Percentiles rank a stretch among this genome's conserved stretches.
Evolutionary conservation across 2,113 vertebrate genomes (phyloP).

Genomic region (Anoura caudifer): DNA sequence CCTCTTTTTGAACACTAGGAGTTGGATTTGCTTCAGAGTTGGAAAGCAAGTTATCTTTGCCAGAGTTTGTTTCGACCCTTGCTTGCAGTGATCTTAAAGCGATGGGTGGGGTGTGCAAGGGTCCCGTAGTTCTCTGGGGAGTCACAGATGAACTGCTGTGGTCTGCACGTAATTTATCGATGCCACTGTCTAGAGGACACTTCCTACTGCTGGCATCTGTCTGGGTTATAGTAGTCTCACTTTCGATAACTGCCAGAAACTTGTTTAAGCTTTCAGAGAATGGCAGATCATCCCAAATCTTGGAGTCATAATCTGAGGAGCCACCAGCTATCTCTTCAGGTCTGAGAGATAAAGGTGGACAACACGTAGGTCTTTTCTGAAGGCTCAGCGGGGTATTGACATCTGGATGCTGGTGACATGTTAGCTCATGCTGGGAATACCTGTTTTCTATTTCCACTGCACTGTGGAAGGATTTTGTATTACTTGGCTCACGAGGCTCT

Average conservation of each 20-base stretch:
- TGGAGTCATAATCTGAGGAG: slow-evolving; percentile 9
- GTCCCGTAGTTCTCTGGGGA: background rate
- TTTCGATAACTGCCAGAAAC: slow-evolving; percentile 80
- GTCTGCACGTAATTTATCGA: background rate
- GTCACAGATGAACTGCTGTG: background rate
- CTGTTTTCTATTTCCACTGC: slow-evolving; percentile 34
- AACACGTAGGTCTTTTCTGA: background rate
- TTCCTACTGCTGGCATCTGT: background rate
- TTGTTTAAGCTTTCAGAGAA: slow-evolving; percentile 84
- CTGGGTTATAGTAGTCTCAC: background rate
- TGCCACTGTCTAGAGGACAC: background rate
- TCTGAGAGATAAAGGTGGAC: background rate
- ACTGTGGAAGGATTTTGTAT: slow-evolving; percentile 22
- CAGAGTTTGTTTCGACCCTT: background rate
- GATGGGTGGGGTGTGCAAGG: fast-evolving
- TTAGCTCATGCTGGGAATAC: slow-evolving; percentile 5
- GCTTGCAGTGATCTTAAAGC: background rate
- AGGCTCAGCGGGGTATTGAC: background rate
- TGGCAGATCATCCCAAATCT: slow-evolving; percentile 82
- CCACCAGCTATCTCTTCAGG: background rate
- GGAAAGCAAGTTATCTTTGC: slow-evolving; percentile 24
- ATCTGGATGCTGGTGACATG: slow-evolving; percentile 14
- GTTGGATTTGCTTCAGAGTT: slow-evolving; percentile 5
- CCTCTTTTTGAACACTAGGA: background rate
- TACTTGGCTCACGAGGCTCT: background rate